phyloP scores from a whole-genome alignment of 2,888 invertebrate genomes.

The Acanthosepion lycidas region DNA sequence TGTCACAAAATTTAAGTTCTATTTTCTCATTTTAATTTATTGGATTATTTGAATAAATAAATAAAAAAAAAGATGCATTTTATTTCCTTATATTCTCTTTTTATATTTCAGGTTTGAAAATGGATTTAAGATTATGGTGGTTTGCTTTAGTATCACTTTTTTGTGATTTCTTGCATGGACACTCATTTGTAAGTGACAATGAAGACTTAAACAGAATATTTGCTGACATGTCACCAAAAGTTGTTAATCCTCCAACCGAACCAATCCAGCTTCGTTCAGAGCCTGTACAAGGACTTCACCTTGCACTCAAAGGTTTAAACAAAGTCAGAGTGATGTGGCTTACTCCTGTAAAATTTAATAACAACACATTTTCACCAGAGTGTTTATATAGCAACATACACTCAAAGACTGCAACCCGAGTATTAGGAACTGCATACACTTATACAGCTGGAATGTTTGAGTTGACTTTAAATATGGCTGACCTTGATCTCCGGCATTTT shows the following conservation, averaged over 20 bases:
- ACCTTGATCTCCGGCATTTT: conserved; percentile 48
- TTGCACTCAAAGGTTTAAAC: conserved; percentile 49
- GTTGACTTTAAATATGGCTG: conserved; percentile 51
- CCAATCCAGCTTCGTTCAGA: conserved; percentile 41
- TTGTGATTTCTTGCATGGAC: background rate
- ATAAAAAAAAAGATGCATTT: background rate
- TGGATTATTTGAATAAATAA: no score
- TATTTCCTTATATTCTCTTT: background rate
- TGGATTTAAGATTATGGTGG: background rate
- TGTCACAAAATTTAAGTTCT: no score
- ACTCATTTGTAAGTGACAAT: background rate
- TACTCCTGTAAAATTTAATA: conserved; percentile 42
- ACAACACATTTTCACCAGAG: conserved; percentile 42
- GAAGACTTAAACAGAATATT: conserved; percentile 41
- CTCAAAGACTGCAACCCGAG: conserved; percentile 13
- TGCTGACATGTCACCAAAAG: conserved; percentile 41
- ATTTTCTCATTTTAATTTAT: no score
- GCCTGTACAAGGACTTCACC: conserved; percentile 51
- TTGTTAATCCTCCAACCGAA: conserved; percentile 41
- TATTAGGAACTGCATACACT: conserved; percentile 49
- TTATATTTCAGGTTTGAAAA: background rate
- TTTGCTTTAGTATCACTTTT: background rate
- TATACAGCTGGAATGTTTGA: conserved; percentile 53
- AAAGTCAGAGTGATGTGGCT: conserved; percentile 51
- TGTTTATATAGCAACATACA: conserved; percentile 48